A percentile compares a stretch with the other conserved stretches of the same genome.
These are phyloP conservation scores for Lophochroa leadbeateri DNA, from an alignment of 2,113 vertebrate species.

Conservation along the genomic window DNA sequence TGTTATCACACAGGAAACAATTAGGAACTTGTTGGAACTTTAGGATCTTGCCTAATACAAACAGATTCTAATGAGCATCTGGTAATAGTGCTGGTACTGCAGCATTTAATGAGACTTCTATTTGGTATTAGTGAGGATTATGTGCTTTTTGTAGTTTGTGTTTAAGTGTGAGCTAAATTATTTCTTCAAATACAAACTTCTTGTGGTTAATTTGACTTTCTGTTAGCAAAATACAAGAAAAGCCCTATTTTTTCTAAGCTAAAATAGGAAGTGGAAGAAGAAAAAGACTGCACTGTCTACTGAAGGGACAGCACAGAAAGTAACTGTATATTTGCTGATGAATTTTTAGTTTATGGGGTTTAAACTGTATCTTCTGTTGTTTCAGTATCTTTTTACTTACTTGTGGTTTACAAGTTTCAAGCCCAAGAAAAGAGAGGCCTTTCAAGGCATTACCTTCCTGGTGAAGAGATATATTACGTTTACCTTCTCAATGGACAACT, in stretches of 20 bases:
- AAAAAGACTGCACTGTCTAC: neutral
- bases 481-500: neutral
- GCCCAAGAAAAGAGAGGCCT: neutral
- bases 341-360: neutral
- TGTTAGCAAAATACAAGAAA: neutral
- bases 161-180: neutral
- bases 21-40: neutral
- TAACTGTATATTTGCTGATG: neutral
- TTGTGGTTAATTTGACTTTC: neutral
- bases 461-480: neutral
- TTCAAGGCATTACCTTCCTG: neutral
- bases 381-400: neutral
- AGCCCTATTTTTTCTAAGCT: fast-evolving
- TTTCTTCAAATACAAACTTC: neutral
- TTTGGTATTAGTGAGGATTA: neutral
- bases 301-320: neutral
- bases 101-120: neutral
- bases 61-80: neutral
- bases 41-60: neutral
- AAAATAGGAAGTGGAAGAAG: neutral
- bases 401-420: neutral
- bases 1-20: neutral
- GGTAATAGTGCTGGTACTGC: neutral
- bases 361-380: neutral
- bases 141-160: neutral